These are phyloP conservation scores for Heteractis magnifica DNA, from an alignment of 92 coral and sea anemone species.

Conservation along the genomic window DNA sequence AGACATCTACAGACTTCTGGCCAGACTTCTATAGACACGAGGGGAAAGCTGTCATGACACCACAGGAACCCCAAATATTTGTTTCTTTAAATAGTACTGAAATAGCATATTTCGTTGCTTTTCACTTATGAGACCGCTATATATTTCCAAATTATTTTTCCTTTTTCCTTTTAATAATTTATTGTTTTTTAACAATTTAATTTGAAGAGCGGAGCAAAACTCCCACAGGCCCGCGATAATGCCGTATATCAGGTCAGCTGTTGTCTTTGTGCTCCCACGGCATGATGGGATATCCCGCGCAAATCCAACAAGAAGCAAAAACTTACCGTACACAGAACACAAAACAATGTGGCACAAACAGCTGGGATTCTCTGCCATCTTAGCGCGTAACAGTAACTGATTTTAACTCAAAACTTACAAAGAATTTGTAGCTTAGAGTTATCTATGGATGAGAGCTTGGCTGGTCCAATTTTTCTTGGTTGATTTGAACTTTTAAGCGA, in stretches of 20 bases:
- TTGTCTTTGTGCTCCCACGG: constrained; percentile 26
- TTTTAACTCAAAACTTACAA: neutral
- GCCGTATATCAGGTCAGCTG: constrained; percentile 9
- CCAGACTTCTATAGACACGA: no score
- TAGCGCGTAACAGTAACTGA: neutral
- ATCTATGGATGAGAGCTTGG: neutral
- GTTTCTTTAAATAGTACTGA: no score
- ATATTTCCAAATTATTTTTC: no score
- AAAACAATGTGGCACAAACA: constrained; percentile 29
- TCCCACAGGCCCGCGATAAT: constrained; percentile 5
- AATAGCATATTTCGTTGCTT: no score
- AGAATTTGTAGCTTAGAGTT: neutral
- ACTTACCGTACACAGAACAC: neutral
- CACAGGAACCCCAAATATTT: no score
- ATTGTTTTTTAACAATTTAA: no score
- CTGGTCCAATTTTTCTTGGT: neutral
- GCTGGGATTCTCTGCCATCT: constrained; percentile 11
- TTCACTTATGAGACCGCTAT: no score
- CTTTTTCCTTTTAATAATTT: no score
- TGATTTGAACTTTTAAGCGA: neutral
- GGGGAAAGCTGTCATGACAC: no score
- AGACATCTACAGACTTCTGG: no score
- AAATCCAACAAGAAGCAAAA: constrained; percentile 45
- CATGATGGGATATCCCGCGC: constrained; percentile 99
- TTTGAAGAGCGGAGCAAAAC: neutral